These are phyloP conservation scores for Deladenus siricidicola DNA, from an alignment of 2,888 invertebrate species.

Conservation along the genomic window DNA sequence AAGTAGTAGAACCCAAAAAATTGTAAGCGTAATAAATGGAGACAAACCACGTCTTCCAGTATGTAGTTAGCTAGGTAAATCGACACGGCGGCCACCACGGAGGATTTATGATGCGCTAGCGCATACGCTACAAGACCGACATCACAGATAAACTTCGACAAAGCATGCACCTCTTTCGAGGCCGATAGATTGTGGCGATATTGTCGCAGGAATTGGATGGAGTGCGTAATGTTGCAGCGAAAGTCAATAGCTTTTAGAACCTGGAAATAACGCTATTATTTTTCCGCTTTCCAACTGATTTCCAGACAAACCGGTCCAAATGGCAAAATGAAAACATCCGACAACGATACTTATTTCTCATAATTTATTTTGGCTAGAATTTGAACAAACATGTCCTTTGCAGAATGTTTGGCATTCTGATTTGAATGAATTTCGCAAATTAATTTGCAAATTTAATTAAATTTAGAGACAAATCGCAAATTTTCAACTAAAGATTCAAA, in stretches of 20 bases:
- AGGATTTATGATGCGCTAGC: not conserved
- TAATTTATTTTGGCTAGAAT: not conserved
- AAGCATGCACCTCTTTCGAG: not conserved
- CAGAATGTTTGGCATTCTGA: too few relatives aligned
- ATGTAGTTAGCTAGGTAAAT: conserved; percentile 4
- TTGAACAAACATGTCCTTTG: not conserved
- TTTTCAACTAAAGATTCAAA: not conserved
- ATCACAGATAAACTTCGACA: not conserved
- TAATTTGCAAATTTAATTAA: too few relatives aligned
- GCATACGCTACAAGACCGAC: conserved; percentile 3
- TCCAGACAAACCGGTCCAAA: not conserved
- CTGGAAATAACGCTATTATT: not conserved
- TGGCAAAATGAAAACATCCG: not conserved
- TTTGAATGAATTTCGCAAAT: too few relatives aligned
- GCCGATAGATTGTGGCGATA: conserved; percentile 3
- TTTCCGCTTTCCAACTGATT: too few relatives aligned
- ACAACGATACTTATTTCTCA: not conserved
- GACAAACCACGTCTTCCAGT: too few relatives aligned
- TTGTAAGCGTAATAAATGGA: too few relatives aligned
- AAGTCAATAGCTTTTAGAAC: conserved; percentile 2
- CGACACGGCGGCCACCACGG: not conserved
- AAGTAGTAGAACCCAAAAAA: too few relatives aligned
- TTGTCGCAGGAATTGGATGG: conserved; percentile 1
- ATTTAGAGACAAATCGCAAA: not conserved
- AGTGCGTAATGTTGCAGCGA: not conserved